Evolutionary conservation across 2,797 vertebrate species (phyloP), one percentile per base, ranked within the genome.

Genomic region (Euphonia xanthogaster): DNA sequence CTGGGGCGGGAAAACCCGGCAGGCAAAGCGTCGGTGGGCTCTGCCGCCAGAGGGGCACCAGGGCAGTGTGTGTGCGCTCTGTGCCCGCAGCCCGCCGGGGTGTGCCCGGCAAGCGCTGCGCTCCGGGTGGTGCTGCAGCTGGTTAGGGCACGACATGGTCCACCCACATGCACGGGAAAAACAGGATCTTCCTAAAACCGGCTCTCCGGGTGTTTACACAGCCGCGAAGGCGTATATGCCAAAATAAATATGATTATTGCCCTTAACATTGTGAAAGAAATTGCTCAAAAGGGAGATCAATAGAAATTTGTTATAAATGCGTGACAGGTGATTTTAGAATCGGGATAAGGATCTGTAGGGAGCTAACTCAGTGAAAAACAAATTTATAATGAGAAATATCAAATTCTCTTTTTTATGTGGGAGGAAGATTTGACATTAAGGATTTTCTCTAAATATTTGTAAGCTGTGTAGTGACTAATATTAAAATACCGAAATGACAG

Each of bases 371-470:
- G 27, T 94, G 77, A 96, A 95, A 87, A 97, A 93, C 70, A 95
- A 86, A 96, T 82, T 89, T 18, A 74, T 60, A 67, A 93, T 85
- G 50, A 83, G 66, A 85, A 93, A 73, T 85, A 94, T 77, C 93
- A 93, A 92, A 91, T 97, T 89, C 85, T 51, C 39, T 75, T 79
- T 86, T n/a, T 86, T 93, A 72, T 42, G 82, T 63, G 66, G 30
- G 62, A 93, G 47, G 47, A 93, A 88, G 27, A 10, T 68, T 97
- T 96, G 75, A 88, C 66, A 91, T 94, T 88, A 97, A 91, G n/a
- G 50, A 93, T 91, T 96, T 96, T 96, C 90, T 95, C 77, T 37
- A 94, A 97, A 94, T 96, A 97, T 96, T 96, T 97, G 39, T 45
- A 86, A 90, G 51, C 51, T 70, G 22, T 67, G 57, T 83, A 76